Conservation (phyloP, 2,888 invertebrate genomes). For the Aporophyla lueneburgensis region DNA sequence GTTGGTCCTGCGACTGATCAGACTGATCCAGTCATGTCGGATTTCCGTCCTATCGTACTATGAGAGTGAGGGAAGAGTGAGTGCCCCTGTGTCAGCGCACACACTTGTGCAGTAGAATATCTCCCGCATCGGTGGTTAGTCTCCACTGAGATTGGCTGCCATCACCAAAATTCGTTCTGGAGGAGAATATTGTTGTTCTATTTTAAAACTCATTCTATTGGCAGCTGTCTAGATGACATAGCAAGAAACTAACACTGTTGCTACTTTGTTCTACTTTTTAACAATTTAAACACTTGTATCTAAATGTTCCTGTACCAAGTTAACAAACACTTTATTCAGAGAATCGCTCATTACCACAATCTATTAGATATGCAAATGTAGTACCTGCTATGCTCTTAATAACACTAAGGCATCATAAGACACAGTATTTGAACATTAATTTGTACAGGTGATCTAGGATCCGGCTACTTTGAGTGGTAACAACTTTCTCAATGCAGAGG, state of each 20-base stretch:
- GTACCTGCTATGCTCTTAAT: slow-evolving; percentile 28
- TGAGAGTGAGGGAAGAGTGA: too few relatives aligned
- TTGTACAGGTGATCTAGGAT: slow-evolving; percentile 67
- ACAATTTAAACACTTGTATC: not conserved
- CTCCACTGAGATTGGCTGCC: too few relatives aligned
- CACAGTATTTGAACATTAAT: slow-evolving; percentile 61
- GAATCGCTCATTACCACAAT: slow-evolving; percentile 19
- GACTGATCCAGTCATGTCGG: too few relatives aligned
- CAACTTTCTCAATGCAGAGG: not conserved
- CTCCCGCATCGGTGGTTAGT: too few relatives aligned
- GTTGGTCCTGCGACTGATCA: too few relatives aligned
- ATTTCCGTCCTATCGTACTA: too few relatives aligned
- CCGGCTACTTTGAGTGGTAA: slow-evolving; percentile 53
- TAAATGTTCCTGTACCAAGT: not conserved
- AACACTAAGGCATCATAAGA: slow-evolving; percentile 54
- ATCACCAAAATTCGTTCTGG: too few relatives aligned
- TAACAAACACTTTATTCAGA: slow-evolving; percentile 13
- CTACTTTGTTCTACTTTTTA: not conserved
- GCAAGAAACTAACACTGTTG: not conserved
- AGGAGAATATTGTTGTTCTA: not conserved
- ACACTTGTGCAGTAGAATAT: too few relatives aligned
- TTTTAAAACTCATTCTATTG: not conserved
- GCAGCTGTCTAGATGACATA: not conserved
- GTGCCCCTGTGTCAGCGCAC: too few relatives aligned
- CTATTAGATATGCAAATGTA: slow-evolving; percentile 53